phyloP scores from a whole-genome alignment of 2,113 vertebrate genomes.

The Sylvietta virens region DNA sequence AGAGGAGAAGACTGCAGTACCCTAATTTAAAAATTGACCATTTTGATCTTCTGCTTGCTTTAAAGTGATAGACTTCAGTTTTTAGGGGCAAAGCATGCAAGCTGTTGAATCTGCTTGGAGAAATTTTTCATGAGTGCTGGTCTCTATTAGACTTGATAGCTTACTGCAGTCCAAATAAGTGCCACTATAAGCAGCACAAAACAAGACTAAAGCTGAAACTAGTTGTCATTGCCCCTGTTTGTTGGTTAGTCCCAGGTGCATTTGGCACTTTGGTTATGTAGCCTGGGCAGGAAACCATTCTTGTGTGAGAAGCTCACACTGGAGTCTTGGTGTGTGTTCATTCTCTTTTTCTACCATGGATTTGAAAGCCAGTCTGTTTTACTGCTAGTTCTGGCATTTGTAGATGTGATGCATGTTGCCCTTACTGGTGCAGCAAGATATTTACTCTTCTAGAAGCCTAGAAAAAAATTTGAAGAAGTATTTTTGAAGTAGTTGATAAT shows the following conservation, averaged over 20 bases:
- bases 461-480: not conserved
- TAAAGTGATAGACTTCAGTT: not conserved
- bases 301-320: not conserved
- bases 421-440: not conserved
- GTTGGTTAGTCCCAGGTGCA: not conserved
- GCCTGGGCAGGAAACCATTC: not conserved
- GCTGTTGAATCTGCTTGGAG: not conserved
- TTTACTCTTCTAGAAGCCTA: not conserved
- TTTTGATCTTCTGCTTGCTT: not conserved
- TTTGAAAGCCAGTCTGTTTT: not conserved
- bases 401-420: not conserved
- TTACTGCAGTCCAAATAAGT: not conserved
- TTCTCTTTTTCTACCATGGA: not conserved
- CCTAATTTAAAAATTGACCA: not conserved
- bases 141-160: not conserved
- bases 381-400: not conserved
- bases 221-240: not conserved
- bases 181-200: not conserved
- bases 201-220: not conserved
- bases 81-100: not conserved
- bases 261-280: not conserved
- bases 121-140: not conserved
- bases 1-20: not conserved
- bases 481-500: not conserved
- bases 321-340: rapidly evolving